Conservation (phyloP, 2,888 invertebrate species). For the Pristionchus maxplancki region DNA sequence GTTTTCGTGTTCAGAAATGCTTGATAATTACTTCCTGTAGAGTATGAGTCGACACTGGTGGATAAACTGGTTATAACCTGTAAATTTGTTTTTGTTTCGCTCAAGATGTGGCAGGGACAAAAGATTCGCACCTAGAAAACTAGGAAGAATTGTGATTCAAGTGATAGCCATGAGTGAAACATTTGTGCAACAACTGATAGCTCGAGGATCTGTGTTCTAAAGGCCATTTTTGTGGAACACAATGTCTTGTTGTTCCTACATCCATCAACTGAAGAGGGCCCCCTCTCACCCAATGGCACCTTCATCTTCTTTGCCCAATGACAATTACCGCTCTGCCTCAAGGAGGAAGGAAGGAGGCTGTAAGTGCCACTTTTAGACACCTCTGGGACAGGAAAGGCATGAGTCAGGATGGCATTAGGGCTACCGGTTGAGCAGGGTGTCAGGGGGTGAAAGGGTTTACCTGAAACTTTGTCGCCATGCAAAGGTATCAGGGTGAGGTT, state of each 20-base stretch:
- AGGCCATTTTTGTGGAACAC: too few relatives aligned
- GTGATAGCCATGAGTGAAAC: not conserved
- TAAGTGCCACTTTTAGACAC: conserved; percentile 38
- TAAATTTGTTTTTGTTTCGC: not conserved
- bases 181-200: not conserved
- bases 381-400: conserved; percentile 10
- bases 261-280: not conserved
- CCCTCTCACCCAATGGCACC: not conserved
- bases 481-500: too few relatives aligned
- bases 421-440: not conserved
- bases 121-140: not conserved
- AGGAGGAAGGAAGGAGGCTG: not conserved
- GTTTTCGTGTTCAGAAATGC: not conserved
- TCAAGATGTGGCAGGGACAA: not conserved
- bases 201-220: too few relatives aligned
- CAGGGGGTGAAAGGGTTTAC: too few relatives aligned
- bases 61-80: conserved; percentile 25
- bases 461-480: too few relatives aligned
- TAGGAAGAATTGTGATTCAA: not conserved
- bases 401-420: not conserved
- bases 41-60: conserved; percentile 9
- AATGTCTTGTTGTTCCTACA: not conserved
- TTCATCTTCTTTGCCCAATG: not conserved
- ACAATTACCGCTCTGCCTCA: conserved; percentile 21
- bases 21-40: not conserved